Evolutionary conservation across 1,140 invertebrate genomes (phyloP), one percentile per base, ranked within the genome.

Genomic region (Triops cancriformis): DNA sequence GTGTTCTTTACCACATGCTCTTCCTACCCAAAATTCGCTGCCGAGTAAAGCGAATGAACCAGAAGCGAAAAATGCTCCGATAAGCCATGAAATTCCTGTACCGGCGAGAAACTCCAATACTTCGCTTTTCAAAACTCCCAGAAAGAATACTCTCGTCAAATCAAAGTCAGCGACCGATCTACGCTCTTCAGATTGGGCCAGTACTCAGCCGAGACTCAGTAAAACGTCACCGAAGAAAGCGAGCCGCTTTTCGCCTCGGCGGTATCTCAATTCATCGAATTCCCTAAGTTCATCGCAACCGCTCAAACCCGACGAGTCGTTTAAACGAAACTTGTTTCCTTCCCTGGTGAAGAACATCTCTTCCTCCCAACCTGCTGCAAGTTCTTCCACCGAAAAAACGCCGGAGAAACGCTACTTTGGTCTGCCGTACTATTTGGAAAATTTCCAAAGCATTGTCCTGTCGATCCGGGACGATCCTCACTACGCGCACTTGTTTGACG

Each of bases 391-490:
- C 6, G 51, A 64, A 18, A 9, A 23, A n/a, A 64, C 23, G 11
- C 64, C 64, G 26, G 6, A 26, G 14, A 78, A 78, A 1, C 31
- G 26, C 11, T 74, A 78, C 26, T 77, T 64, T 73, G 77, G 73
- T 23, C 4, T 73, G 23, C 77, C 77, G 37, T 78, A 78, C 14
- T 78, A 78, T 14, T 42, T 78, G 28, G 83, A 85, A 75, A 87
- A 86, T 79, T 87, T 88, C 79, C 80, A 82, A 41, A 81, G 81
- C 23, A 83, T 88, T 42, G 45, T 87, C 4, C 80, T 83, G 9
- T 80, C 83, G 11, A 84, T 87, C 9, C 77, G 84, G 10, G 79
- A 81, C 26, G 84, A 87, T 82, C 79, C 83, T 1, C 80, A 83
- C 77, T 82, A 85, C 81, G 14, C 74, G 4, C 77, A 84, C 73